These are phyloP conservation scores for Lethocerus indicus DNA, from an alignment of 1,140 invertebrate genomes.

Conservation along the genomic window DNA sequence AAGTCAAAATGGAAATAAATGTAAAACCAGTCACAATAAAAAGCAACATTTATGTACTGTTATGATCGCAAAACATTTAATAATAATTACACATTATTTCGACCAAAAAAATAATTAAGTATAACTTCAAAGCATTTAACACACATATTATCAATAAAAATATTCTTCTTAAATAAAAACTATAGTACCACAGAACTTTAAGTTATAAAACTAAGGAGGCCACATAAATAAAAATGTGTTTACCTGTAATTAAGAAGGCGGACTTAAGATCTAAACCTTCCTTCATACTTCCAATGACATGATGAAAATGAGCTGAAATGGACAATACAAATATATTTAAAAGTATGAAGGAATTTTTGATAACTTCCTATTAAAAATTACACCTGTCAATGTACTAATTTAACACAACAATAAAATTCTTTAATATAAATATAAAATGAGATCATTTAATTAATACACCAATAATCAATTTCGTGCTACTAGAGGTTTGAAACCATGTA, in stretches of 20 bases:
- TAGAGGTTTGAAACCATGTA: no score
- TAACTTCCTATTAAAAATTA: neutral
- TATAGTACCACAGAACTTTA: no score
- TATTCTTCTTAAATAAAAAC: no score
- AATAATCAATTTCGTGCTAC: neutral
- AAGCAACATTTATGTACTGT: no score
- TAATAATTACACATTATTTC: no score
- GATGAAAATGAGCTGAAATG: constrained; percentile 76
- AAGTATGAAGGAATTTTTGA: neutral
- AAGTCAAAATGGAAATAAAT: no score
- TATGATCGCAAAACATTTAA: no score
- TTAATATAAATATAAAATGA: neutral
- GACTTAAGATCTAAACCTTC: constrained; percentile 44
- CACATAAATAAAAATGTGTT: constrained; percentile 22
- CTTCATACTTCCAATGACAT: constrained; percentile 63
- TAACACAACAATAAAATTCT: neutral
- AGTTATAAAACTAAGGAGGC: no score
- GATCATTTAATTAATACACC: neutral
- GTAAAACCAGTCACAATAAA: no score
- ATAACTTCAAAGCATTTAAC: no score
- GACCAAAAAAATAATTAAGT: no score
- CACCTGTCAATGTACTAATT: neutral
- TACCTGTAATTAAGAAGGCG: constrained; percentile 51
- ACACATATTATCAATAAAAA: no score
- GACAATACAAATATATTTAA: neutral